Conservation (phyloP, 2,888 invertebrate genomes). For the Parnassius orleans region DNA sequence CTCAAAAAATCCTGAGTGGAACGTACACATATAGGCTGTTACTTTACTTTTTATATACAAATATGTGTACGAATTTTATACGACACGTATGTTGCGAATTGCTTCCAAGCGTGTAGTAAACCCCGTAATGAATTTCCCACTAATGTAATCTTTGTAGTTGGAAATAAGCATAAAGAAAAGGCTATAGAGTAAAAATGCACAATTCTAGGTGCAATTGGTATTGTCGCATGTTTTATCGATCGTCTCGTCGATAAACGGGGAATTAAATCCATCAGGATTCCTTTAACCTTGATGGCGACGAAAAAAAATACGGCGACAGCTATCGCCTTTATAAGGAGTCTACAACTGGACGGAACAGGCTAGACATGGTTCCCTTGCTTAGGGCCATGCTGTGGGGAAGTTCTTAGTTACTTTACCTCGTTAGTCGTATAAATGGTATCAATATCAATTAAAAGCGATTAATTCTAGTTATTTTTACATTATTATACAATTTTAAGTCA, state of each 20-base stretch:
- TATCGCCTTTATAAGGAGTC: constrained; percentile 14
- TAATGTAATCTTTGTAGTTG: no score
- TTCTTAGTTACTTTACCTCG: constrained; percentile 5
- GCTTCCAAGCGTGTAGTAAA: no score
- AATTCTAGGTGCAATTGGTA: no score
- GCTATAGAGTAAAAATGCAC: no score
- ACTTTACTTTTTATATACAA: no score
- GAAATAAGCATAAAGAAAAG: no score
- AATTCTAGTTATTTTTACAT: not conserved
- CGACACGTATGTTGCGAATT: no score
- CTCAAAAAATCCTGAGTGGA: no score
- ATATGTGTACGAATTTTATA: no score
- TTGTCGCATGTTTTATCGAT: not conserved
- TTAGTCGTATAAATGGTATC: constrained; percentile 5
- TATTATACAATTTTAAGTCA: no score
- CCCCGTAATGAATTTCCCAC: no score
- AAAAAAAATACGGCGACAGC: constrained; percentile 9
- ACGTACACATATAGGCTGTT: no score
- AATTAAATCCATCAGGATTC: constrained; percentile 14
- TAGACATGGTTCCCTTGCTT: not conserved
- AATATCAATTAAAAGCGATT: not conserved
- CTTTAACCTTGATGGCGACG: constrained; percentile 3
- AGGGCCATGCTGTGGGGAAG: constrained; percentile 1
- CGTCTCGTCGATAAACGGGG: constrained; percentile 4
- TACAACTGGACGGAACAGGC: constrained; percentile 11